Conservation (phyloP, 2,888 invertebrate species). For the Dasypolia templi region DNA sequence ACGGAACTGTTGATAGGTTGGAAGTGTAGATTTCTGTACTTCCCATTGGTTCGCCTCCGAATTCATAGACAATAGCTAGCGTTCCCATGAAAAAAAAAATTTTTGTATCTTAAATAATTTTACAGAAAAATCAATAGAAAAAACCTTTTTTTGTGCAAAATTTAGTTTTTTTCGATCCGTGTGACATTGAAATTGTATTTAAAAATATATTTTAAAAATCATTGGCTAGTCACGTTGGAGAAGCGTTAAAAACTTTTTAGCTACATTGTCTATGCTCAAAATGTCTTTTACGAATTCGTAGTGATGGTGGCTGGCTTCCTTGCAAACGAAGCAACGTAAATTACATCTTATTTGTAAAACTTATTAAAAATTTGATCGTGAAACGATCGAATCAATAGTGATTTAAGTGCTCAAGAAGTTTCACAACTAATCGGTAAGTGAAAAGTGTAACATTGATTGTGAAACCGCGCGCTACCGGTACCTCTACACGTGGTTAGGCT, state of each 20-base stretch:
- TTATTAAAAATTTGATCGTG: constrained; percentile 81
- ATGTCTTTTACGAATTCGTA: constrained; percentile 90
- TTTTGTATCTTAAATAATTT: constrained; percentile 14
- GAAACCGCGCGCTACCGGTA: constrained; percentile 88
- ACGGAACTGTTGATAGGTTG: constrained; percentile 62
- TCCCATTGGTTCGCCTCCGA: constrained; percentile 59
- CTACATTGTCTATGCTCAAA: constrained; percentile 86
- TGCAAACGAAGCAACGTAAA: constrained; percentile 89
- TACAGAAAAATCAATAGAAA: not conserved
- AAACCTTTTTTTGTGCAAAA: not conserved
- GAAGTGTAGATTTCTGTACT: not conserved
- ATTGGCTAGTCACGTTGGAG: constrained; percentile 71
- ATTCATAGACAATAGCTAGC: constrained; percentile 66
- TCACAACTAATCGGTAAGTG: constrained; percentile 88
- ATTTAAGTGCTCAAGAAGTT: constrained; percentile 88
- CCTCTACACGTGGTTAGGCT: constrained; percentile 88
- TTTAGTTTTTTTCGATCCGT: not conserved
- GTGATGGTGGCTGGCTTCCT: constrained; percentile 91
- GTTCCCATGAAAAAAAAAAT: not conserved
- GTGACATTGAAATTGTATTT: not conserved
- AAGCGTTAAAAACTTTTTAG: constrained; percentile 79
- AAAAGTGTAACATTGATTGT: constrained; percentile 80
- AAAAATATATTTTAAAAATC: constrained; percentile 12
- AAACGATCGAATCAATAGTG: constrained; percentile 85
- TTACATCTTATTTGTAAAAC: constrained; percentile 84